Conservation (phyloP, 2,888 invertebrate genomes). For the Andrena fulva region DNA sequence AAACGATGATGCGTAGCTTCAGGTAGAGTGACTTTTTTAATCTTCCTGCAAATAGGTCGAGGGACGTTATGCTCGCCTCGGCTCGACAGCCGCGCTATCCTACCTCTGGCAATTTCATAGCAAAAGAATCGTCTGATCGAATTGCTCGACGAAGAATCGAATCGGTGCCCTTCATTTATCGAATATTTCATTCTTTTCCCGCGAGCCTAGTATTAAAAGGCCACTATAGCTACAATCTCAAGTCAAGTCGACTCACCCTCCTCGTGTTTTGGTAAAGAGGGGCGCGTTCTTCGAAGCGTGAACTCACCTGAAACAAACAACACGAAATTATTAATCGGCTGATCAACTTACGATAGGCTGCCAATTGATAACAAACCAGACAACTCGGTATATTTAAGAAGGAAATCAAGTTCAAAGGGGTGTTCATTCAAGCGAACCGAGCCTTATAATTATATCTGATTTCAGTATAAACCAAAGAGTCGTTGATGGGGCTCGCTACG, state of each 20-base stretch:
- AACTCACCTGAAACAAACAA: conserved; percentile 27
- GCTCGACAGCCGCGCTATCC: too few species aligned
- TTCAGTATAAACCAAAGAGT: neutral
- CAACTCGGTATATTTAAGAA: neutral
- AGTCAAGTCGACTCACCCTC: conserved; percentile 6
- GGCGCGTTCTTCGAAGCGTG: neutral
- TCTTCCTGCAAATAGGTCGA: conserved; percentile 9
- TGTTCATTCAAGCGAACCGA: conserved; percentile 9
- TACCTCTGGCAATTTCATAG: too few species aligned
- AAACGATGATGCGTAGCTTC: conserved; percentile 6
- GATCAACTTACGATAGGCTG: neutral
- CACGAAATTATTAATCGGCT: neutral
- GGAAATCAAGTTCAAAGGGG: conserved; percentile 4
- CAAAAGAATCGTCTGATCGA: too few species aligned
- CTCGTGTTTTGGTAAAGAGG: neutral
- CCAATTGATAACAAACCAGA: neutral
- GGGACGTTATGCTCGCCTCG: neutral
- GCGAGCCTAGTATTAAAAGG: too few species aligned
- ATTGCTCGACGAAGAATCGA: neutral
- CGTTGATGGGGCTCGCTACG: neutral
- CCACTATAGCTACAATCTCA: neutral
- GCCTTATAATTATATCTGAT: neutral
- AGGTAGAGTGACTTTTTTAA: conserved; percentile 15
- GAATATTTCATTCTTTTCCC: too few species aligned
- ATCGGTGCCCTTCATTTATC: neutral